Evolutionary conservation across 2,113 vertebrate species (phyloP).

Genomic region (human (Homo sapiens)): GRCh38 chr4:137422501-137423000

Average conservation of each 20-base stretch:
- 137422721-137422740: no score
- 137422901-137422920: not conserved
- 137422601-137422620: no score
- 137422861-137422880: not conserved
- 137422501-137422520: no score
- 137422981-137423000: not conserved
- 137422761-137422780: not conserved
- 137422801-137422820: not conserved
- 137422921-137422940: not conserved
- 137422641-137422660: no score
- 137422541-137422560: no score
- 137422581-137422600: no score
- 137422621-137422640: no score
- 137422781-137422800: not conserved
- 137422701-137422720: no score
- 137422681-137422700: no score
- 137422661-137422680: no score
- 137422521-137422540: no score
- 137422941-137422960: not conserved
- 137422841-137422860: not conserved
- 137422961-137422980: not conserved
- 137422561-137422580: no score
- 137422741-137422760: not conserved
- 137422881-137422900: not conserved
- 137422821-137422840: not conserved